A percentile compares a stretch with the other conserved stretches of the same genome.
Conservation (phyloP, 1,140 invertebrate genomes). For the Solen grandis region DNA sequence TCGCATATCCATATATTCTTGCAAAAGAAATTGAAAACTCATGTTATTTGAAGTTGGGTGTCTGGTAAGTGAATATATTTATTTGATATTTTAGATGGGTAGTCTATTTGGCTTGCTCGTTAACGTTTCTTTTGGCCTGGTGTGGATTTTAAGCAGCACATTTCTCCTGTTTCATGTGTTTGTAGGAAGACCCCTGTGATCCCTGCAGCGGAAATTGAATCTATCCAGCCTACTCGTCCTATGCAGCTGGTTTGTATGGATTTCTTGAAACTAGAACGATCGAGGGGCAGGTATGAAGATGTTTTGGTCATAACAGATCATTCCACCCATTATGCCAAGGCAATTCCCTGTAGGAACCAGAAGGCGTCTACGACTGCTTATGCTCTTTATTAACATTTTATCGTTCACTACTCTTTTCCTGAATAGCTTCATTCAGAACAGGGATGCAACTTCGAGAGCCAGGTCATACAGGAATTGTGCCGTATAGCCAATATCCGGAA, state of each 20-base stretch:
- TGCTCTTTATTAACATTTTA: not conserved
- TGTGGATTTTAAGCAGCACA: not conserved
- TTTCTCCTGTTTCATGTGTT: not conserved
- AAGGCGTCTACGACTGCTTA: not conserved
- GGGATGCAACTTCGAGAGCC: not conserved
- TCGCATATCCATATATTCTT: too few species aligned
- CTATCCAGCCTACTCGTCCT: not conserved
- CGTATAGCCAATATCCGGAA: not conserved
- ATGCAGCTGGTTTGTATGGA: slow-evolving; percentile 3
- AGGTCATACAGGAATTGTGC: not conserved
- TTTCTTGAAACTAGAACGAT: too few species aligned
- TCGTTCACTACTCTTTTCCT: not conserved
- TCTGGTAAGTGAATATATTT: too few species aligned
- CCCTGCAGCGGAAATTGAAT: not conserved
- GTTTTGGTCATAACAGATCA: too few species aligned
- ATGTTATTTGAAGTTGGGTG: too few species aligned
- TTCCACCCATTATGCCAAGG: slow-evolving; percentile 26
- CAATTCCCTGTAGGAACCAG: slow-evolving; percentile 7
- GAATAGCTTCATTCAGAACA: slow-evolving; percentile 1
- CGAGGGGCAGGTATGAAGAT: too few species aligned
- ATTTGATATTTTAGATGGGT: too few species aligned
- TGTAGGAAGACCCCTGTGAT: not conserved
- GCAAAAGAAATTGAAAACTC: too few species aligned
- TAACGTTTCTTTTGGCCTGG: too few species aligned
- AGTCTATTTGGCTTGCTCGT: not conserved